Base-by-base conservation (phyloP, 92 coral and sea anemone species). In the Pocillopora grandis region DNA sequence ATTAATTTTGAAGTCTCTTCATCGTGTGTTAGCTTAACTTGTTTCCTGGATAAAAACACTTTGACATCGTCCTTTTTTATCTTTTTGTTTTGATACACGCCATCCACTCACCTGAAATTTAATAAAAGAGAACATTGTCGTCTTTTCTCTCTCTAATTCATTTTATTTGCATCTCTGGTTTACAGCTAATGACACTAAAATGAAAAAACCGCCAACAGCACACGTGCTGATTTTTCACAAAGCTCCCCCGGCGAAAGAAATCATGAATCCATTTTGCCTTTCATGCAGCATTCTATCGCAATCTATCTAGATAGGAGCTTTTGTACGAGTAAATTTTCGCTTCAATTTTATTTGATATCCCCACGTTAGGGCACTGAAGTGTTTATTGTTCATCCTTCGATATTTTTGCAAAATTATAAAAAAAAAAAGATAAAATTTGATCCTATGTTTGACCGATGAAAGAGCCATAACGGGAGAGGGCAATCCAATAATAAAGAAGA, bases 91-190 rank as follows among this genome's bases (percentile, higher is more conserved):
- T 78, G 61, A 19, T 37, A 67, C 52, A 42, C 23, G 72, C 57
- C 76, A 59, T 52, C 75, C 31, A 14, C 76, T 17, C 75, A 3
- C 60, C 37, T 72, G 72, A 72, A 21, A 82, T 73, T 42, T 62
- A 82, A 82, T 82, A 82, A 37, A 63, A 62, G 11, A 19, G 72
- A 48, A 42, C 7, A 58, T 61, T 20, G 70, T 73, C 33, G 23
- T 15, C 68, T 71, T 23, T 72, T 82, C 17, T 33, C 59, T 20
- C 55, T 82, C 37, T n/a, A 82, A 21, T 81, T 81, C 48, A n/a
- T 1, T 60, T 70, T 82, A 79, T 82, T 82, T 82, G 72, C 72
- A n/a, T 73, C 49, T 35, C 48, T 64, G 42, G 69, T 71, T 61
- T 81, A 77, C 55, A 15, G 78, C 58, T 81, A 71, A 81, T 59